A percentile compares a stretch with the other conserved stretches of the same genome.
Conservation (phyloP, 2,113 vertebrate genomes). For the Xyrauchen texanus region DNA sequence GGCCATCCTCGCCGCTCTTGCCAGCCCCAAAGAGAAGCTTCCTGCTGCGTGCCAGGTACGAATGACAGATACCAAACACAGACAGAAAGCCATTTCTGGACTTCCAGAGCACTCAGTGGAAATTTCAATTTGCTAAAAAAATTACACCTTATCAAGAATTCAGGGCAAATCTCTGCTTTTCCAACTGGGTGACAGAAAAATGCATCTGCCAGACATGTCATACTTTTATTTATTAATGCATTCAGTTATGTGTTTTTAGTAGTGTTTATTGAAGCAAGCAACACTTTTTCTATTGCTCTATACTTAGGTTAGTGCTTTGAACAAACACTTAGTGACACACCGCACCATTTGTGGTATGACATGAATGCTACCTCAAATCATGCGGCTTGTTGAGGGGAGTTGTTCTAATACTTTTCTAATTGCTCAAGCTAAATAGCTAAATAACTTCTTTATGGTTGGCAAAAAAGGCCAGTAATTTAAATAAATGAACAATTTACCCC, state of each 20-base stretch:
- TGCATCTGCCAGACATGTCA: neutral
- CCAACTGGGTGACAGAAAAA: slow-evolving; percentile 4
- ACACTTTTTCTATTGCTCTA: no score
- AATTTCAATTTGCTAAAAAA: slow-evolving; percentile 9
- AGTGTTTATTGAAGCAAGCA: neutral
- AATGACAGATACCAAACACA: neutral
- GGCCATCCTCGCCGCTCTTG: slow-evolving; percentile 50
- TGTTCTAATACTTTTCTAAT: no score
- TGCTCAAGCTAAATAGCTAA: no score
- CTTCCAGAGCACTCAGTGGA: neutral
- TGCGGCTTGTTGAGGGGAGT: no score
- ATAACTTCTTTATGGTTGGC: no score
- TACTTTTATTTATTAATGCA: neutral
- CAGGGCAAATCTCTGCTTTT: neutral
- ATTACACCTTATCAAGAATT: neutral
- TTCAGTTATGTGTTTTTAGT: neutral
- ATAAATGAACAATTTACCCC: no score
- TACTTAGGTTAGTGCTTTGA: no score
- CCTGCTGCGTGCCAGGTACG: slow-evolving; percentile 52
- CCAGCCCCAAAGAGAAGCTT: slow-evolving; percentile 53
- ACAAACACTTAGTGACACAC: no score
- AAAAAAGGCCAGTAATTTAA: no score
- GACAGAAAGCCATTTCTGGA: neutral
- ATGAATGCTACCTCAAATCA: no score
- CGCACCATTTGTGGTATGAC: no score